Evolutionary conservation across 1,140 invertebrate species (phyloP), one percentile per base, ranked within the genome.

Genomic region (Xylocopa sonorina): DNA sequence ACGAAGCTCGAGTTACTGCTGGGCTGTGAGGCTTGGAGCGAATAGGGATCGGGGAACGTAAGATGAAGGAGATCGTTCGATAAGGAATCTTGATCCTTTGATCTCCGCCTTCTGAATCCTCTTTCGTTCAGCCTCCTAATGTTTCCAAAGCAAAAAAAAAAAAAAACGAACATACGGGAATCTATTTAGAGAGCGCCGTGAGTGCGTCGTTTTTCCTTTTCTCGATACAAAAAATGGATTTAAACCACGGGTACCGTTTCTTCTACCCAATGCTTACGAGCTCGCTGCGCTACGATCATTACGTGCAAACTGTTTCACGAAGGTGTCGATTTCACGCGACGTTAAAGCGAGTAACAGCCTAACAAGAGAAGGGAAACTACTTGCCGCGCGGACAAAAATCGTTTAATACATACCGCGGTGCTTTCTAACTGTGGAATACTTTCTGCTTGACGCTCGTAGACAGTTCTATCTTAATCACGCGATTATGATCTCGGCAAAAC

Each of bases 261-360:
- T 29, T 27, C n/a, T n/a, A 0, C 1, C 14, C n/a, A 6, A 4
- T 41, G 12, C 51, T 7, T 27, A 27, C 5, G 24, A 12, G 9
- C 4, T 29, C 24, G 5, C 3, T 32, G 12, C 21, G 3, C 18
- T 0, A 12, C 16, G 6, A 24, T 34, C 16, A 12, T 46, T 41
- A 5, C 29, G n/a, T n/a, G n/a, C n/a, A 53, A 46, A 63, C 21
- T 21, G 32, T 46, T 73, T 66, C 69, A 64, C 51, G 38, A 57
- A 64, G 58, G 50, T 43, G 60, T 50, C 46, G 71, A 79, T 79
- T 79, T 79, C 69, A 79, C 78, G 78, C 60, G 53, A 66, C 60
- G 69, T 63, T 74, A 50, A 18, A 51, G 50, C 77, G 34, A 46
- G 32, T 64, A 79, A 79, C 58, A 16, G 43, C 32, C 3, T 27